Base-by-base conservation (phyloP, 1,140 invertebrate species). In the Helicoverpa armigera region DNA sequence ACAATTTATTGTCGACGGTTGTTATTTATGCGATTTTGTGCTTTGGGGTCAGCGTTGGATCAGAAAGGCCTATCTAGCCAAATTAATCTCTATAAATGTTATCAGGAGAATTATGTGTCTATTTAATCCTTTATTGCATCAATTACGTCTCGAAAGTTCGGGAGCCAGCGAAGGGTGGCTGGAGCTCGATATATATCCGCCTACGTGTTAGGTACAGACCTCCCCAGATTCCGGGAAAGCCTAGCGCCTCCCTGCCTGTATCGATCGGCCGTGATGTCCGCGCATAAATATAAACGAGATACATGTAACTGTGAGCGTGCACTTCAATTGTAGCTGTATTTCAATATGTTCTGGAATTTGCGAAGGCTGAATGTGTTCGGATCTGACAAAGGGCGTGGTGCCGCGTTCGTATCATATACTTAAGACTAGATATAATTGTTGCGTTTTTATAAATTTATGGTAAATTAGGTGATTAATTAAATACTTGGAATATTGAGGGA, bases 191-290 rank as follows among this genome's bases (percentile, higher is more conserved):
- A 54, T 31, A 72, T 13, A 31, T 48, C 48, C 23, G 31, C 69
- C 50, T 53, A 54, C 23, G 23, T 31, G 9, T 11, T 69, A 69
- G 65, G 50, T 72, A 50, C 43, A 72, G 69, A 53, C 69, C 18
- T 54, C 35, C 18, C n/a, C 50, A 54, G 23, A 54, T 51, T 31
- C 50, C 12, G 16, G 43, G 50, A 31, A 65, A 53, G 50, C 50
- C 69, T 72, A 72, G 43, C 69, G 16, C 65, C 69, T 53, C 67
- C 50, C 69, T 3, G 13, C 69, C 69, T 72, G 69, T 54, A 72
- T 72, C 69, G 69, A 72, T 72, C 69, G 69, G 18, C 48, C 18
- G 50, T n/a, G 69, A 72, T 72, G 69, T 72, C 50, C 69, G 69
- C 69, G 50, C 69, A 72, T 72, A 72, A 72, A 72, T 72, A 72